Evolutionary conservation across 1,140 invertebrate genomes (phyloP).

Genomic region (Pentalonia nigronervosa): DNA sequence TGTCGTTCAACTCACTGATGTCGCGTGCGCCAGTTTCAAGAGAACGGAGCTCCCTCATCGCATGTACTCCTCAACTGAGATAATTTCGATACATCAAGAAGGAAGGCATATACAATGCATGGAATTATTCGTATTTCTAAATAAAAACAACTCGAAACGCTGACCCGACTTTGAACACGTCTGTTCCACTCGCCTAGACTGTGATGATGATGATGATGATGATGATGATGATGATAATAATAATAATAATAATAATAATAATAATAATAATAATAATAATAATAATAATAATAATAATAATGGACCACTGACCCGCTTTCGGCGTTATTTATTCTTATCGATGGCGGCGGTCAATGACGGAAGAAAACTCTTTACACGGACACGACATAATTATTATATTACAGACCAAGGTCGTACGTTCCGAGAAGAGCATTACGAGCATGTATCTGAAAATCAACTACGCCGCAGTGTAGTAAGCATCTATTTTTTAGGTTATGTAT

Average conservation of each 20-base stretch:
- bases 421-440: background rate
- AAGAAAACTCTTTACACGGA: background rate
- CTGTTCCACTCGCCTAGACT: background rate
- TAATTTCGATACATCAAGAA: background rate
- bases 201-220: no score
- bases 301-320: constrained; percentile 4
- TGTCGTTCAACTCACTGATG: background rate
- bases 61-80: background rate
- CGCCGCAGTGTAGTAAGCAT: no score
- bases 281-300: background rate
- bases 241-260: background rate
- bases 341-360: no score
- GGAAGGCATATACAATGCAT: background rate
- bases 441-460: background rate
- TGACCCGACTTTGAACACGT: background rate
- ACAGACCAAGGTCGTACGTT: background rate
- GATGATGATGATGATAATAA: no score
- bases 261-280: background rate
- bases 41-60: background rate
- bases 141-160: background rate
- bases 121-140: background rate
- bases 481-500: no score
- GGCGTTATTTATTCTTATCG: no score
- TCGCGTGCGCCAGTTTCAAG: background rate
- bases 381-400: background rate